phyloP scores from a whole-genome alignment of 92 coral and sea anemone species.

The Scolanthus callimorphus region DNA sequence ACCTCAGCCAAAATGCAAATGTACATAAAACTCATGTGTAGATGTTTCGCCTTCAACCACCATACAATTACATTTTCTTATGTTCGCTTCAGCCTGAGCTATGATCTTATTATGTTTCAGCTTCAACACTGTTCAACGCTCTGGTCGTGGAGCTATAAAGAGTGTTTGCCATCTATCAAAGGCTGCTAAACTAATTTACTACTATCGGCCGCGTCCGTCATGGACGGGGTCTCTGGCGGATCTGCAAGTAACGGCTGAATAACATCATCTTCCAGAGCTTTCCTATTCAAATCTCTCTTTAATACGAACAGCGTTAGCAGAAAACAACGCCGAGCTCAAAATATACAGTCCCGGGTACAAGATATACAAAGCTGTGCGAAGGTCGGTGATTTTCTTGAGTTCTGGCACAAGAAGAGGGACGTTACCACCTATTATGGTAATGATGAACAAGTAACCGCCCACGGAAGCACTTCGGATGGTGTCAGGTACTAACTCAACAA shows the following conservation, averaged over 20 bases:
- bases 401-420: constrained; percentile 80
- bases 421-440: constrained; percentile 93
- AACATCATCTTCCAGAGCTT: constrained; percentile 31
- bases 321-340: constrained; percentile 80
- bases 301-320: constrained; percentile 81
- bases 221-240: no score
- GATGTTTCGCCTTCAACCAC: no score
- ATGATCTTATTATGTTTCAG: no score
- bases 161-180: no score
- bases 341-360: constrained; percentile 88
- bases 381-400: constrained; percentile 63
- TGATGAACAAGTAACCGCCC: constrained; percentile 82
- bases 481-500: constrained; percentile 87
- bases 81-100: no score
- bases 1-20: no score
- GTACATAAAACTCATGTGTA: no score
- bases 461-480: constrained; percentile 82
- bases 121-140: no score
- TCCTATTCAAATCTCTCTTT: constrained; percentile 67
- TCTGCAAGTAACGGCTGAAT: constrained; percentile 57
- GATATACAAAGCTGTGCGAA: constrained; percentile 80
- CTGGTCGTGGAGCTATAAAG: no score
- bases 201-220: not conserved
- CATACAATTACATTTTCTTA: no score
- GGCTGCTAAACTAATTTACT: no score